Evolutionary conservation across 2,113 vertebrate genomes (phyloP).

Genomic region (Neogobius melanostomus): DNA sequence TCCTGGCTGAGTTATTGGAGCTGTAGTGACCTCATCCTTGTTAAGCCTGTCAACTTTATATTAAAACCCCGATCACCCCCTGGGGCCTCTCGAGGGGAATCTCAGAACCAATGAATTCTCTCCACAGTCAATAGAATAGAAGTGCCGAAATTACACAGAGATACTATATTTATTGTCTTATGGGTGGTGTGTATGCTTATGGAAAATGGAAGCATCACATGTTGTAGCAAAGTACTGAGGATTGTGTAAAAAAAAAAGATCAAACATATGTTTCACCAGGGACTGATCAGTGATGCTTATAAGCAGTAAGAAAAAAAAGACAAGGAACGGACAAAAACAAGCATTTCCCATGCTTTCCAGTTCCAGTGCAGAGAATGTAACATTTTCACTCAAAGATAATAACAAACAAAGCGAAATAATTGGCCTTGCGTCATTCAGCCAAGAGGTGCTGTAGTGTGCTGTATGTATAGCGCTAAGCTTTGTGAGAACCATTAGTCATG

Average conservation of each 20-base stretch:
- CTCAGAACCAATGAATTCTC: slow-evolving; percentile 29
- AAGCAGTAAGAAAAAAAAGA: not conserved
- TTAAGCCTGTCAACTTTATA: slow-evolving; percentile 73
- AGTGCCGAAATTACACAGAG: slow-evolving; percentile 12
- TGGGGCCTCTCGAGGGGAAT: slow-evolving; percentile 42
- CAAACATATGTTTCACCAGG: not conserved
- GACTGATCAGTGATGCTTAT: too few species aligned
- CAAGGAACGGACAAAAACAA: not conserved
- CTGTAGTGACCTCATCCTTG: slow-evolving; percentile 70
- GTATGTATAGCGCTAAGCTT: slow-evolving; percentile 20
- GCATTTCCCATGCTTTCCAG: too few species aligned
- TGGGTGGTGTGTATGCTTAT: slow-evolving; percentile 2
- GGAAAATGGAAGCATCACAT: slow-evolving; percentile 18
- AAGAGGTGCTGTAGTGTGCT: slow-evolving; percentile 10
- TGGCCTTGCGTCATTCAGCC: slow-evolving; percentile 18
- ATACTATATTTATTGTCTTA: not conserved
- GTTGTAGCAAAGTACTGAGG: not conserved
- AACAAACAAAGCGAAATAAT: too few species aligned
- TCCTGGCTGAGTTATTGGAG: slow-evolving; percentile 73
- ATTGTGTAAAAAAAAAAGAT: not conserved
- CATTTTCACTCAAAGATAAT: too few species aligned
- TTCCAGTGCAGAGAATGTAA: too few species aligned
- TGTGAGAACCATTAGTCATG: slow-evolving; percentile 26
- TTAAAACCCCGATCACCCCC: slow-evolving; percentile 65
- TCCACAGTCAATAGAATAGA: slow-evolving; percentile 26